These are phyloP conservation scores for Sardina pilchardus DNA, from an alignment of 2,113 vertebrate species.

Conservation along the genomic window DNA sequence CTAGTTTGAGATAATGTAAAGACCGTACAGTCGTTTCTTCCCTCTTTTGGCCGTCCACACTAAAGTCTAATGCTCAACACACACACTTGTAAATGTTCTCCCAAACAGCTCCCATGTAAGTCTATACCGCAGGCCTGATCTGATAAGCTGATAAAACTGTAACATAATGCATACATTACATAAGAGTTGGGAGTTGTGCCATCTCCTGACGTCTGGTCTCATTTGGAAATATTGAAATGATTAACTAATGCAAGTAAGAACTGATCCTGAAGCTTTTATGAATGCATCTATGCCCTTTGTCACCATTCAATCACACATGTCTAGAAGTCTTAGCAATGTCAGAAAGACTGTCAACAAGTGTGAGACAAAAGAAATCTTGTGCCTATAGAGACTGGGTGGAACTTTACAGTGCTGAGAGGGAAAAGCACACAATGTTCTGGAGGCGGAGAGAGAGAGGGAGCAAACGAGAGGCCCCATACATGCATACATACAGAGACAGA, in stretches of 20 bases:
- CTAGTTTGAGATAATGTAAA: background rate
- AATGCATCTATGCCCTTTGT: background rate
- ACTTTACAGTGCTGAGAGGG: background rate
- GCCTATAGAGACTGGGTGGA: background rate
- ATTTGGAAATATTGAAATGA: background rate
- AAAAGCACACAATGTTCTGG: conserved; percentile 14
- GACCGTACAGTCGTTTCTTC: background rate
- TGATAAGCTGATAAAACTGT: background rate
- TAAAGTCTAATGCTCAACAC: background rate
- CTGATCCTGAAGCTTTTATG: background rate
- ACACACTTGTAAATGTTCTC: background rate
- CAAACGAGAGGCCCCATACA: background rate
- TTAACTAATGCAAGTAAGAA: background rate
- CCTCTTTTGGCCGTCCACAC: background rate
- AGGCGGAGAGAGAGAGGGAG: background rate
- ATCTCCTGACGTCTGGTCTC: background rate
- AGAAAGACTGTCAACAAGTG: background rate
- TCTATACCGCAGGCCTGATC: background rate
- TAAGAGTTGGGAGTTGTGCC: background rate
- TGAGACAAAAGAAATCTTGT: background rate
- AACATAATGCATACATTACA: background rate
- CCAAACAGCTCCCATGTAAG: background rate
- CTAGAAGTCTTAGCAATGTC: background rate
- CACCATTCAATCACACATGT: no score
- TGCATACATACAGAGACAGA: background rate